Evolutionary conservation across 2,888 invertebrate genomes (phyloP).

Genomic region (Gibbula magus): DNA sequence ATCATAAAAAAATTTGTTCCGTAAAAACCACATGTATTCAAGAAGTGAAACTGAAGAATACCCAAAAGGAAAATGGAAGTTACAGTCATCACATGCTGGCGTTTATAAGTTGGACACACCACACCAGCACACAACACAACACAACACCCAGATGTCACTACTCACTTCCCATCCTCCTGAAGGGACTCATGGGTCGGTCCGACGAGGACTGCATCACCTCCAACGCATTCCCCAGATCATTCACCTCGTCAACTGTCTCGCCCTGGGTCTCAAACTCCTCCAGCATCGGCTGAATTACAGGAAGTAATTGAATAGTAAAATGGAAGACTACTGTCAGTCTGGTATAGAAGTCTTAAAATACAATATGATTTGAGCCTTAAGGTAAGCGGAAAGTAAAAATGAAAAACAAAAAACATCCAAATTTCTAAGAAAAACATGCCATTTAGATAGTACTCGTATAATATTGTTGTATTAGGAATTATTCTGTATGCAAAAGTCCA

Average conservation of each 20-base stretch:
- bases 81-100: background rate
- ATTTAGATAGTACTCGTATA: too few species aligned
- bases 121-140: conserved; percentile 10
- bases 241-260: conserved; percentile 90
- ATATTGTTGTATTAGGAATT: too few species aligned
- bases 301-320: too few species aligned
- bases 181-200: conserved; percentile 85
- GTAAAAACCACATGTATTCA: background rate
- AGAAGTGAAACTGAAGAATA: conserved; percentile 33
- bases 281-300: conserved; percentile 80
- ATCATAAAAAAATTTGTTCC: too few species aligned
- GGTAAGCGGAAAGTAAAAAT: too few species aligned
- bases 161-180: conserved; percentile 77
- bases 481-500: too few species aligned
- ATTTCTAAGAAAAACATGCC: too few species aligned
- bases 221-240: conserved; percentile 90
- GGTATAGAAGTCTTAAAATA: too few species aligned
- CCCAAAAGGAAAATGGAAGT: background rate
- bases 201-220: conserved; percentile 85
- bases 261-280: conserved; percentile 93
- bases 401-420: too few species aligned
- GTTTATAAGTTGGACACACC: background rate
- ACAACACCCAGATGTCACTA: background rate
- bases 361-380: too few species aligned
- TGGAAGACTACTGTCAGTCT: too few species aligned